Evolutionary conservation across 2,888 invertebrate genomes (phyloP), one percentile per base, ranked within the genome.

Genomic region (Drosophila sordidula): DNA sequence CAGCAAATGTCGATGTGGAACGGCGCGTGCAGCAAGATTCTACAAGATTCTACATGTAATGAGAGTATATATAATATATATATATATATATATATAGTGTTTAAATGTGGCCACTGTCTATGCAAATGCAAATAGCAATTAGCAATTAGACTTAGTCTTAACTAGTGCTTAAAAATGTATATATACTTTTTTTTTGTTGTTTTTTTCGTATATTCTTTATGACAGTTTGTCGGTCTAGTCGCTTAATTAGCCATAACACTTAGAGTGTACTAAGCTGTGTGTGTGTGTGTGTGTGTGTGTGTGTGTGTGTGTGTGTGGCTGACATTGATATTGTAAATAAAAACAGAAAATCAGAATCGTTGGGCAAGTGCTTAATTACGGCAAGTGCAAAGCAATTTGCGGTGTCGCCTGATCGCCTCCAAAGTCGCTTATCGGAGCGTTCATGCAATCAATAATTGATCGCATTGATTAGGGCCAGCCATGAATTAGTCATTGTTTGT

Each of bases 331-430:
- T 74, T 83, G 78, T 76, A 54, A 72, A 75, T 64, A 75, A 64
- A 51, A 51, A 26, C 34, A 26, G 12, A 22, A 29, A 44, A 51
- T 18, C 34, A 16, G 4, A 36, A 38, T 44, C 44, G 22, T 41
- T 29, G 26, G 16, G 14, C 26, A 64, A 45, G 36, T 54, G 36
- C 42, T 18, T 18, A 47, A 52, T 52, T 47, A 52, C 18, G 16
- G 29, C 38, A 68, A 78, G 80, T 80, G 62, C 78, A 77, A 72
- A 80, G 54, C 66, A 76, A 79, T 80, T 74, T 34, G 54, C 47
- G 44, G 57, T 38, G 72, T 81, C 78, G 87, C 81, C 78, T 81
- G 81, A 83, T 86, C 78, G 80, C 49, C 36, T 42, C 57, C 67
- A 57, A 12, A 36, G 12, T 44, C 11, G 34, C 32, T 54, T 59